Percentiles rank a stretch among this genome's conserved stretches.
Evolutionary conservation across 1,140 invertebrate genomes (phyloP).

Genomic region (Drosophila seguyi): DNA sequence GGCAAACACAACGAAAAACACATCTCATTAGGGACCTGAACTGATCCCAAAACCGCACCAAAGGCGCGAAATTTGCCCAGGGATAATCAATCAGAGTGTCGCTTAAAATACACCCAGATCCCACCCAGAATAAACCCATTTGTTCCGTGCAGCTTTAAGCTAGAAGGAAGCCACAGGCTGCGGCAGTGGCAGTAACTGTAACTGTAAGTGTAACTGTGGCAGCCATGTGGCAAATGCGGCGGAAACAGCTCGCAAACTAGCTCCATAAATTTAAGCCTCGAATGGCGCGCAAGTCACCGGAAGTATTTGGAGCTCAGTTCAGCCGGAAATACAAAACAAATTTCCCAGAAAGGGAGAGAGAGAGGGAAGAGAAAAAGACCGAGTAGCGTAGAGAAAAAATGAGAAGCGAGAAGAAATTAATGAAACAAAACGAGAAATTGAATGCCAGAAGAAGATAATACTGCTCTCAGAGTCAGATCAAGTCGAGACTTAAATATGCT

Average conservation of each 20-base stretch:
- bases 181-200: constrained; percentile 3
- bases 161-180: constrained; percentile 1
- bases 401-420: constrained; percentile 53
- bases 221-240: constrained; percentile 66
- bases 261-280: constrained; percentile 65
- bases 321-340: constrained; percentile 78
- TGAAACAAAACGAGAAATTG: constrained; percentile 62
- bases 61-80: constrained; percentile 22
- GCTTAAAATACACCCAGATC: constrained; percentile 2
- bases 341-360: constrained; percentile 44
- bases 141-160: background rate
- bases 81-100: constrained; percentile 50
- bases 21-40: constrained; percentile 32
- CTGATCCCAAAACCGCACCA: constrained; percentile 12
- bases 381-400: constrained; percentile 1
- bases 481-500: constrained; percentile 52
- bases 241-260: constrained; percentile 71
- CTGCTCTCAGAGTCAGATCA: background rate
- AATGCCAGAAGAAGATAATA: constrained; percentile 21
- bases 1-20: constrained; percentile 1
- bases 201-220: constrained; percentile 20
- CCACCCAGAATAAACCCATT: background rate
- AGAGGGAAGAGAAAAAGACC: constrained; percentile 6
- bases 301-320: constrained; percentile 69
- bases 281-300: constrained; percentile 69